phyloP scores from a whole-genome alignment of 1,140 invertebrate species.

The Polypedilum vanderplanki region DNA sequence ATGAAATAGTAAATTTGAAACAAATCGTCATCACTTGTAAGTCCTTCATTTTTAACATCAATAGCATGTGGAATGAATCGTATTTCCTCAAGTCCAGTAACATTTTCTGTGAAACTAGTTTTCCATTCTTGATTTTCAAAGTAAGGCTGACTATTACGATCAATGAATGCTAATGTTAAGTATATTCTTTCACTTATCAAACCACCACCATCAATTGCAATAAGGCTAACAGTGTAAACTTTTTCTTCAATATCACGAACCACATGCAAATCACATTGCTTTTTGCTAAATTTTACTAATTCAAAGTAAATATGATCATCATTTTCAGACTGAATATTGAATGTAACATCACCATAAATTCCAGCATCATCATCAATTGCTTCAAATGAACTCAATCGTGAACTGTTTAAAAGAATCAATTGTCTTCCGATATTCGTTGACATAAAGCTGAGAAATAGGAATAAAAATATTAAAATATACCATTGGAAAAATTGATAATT shows the following conservation, averaged over 20 bases:
- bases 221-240: slow-evolving; percentile 29
- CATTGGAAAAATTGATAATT: slow-evolving; percentile 30
- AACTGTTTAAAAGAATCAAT: slow-evolving; percentile 34
- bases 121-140: slow-evolving; percentile 34
- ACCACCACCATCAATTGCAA: slow-evolving; percentile 32
- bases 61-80: slow-evolving; percentile 41
- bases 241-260: slow-evolving; percentile 11
- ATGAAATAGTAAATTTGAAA: slow-evolving; percentile 46
- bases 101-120: slow-evolving; percentile 40
- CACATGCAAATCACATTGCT: slow-evolving; percentile 30
- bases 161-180: slow-evolving; percentile 42
- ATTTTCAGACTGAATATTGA: slow-evolving; percentile 29
- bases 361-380: slow-evolving; percentile 32
- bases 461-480: background rate
- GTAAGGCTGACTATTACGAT: slow-evolving; percentile 43
- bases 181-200: background rate
- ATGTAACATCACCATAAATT: slow-evolving; percentile 32
- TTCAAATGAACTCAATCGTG: slow-evolving; percentile 32
- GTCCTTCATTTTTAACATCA: slow-evolving; percentile 44
- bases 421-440: slow-evolving; percentile 33
- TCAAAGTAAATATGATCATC: slow-evolving; percentile 31
- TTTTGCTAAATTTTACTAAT: slow-evolving; percentile 30
- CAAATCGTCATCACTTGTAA: slow-evolving; percentile 41
- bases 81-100: slow-evolving; percentile 40
- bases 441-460: slow-evolving; percentile 31